A percentile compares a stretch with the other conserved stretches of the same genome.
Evolutionary conservation across 2,797 vertebrate species (phyloP).

Genomic region (Ptychadena robeensis): DNA sequence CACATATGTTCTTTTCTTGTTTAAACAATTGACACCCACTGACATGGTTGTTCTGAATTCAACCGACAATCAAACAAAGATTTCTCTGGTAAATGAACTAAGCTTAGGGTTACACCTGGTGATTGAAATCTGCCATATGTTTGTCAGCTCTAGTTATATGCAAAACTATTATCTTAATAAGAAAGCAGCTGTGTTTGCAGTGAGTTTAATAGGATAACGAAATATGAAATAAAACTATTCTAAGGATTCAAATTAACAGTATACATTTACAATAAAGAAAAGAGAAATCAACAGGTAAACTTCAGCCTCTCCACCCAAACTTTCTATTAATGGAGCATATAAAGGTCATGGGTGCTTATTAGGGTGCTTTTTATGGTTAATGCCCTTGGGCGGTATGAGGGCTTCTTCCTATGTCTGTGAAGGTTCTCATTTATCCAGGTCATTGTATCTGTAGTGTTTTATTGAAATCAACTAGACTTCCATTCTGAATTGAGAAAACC

Average conservation of each 20-base stretch:
- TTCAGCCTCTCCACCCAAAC: too few species aligned
- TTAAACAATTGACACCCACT: slow-evolving; percentile 1
- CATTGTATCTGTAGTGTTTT: too few species aligned
- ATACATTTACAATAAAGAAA: not conserved
- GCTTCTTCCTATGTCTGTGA: too few species aligned
- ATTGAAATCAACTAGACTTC: too few species aligned
- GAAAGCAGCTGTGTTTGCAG: not conserved
- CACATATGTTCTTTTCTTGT: slow-evolving; percentile 7
- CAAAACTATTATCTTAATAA: not conserved
- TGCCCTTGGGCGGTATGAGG: too few species aligned
- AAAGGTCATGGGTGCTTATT: too few species aligned
- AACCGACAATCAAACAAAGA: slow-evolving; percentile 17
- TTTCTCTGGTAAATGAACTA: slow-evolving; percentile 2
- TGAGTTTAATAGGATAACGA: not conserved
- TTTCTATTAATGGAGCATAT: too few species aligned
- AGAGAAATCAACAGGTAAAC: not conserved
- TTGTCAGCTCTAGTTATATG: not conserved
- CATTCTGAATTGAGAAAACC: too few species aligned
- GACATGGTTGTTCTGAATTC: not conserved
- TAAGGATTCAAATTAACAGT: too few species aligned
- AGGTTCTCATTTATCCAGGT: too few species aligned
- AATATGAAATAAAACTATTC: not conserved
- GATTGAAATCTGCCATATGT: not conserved
- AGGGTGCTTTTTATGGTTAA: too few species aligned
- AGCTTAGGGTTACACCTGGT: slow-evolving; percentile 9